Evolutionary conservation across 1,140 invertebrate species (phyloP), one percentile per base, ranked within the genome.

Genomic region (Pseudomyrmex flavicornis): DNA sequence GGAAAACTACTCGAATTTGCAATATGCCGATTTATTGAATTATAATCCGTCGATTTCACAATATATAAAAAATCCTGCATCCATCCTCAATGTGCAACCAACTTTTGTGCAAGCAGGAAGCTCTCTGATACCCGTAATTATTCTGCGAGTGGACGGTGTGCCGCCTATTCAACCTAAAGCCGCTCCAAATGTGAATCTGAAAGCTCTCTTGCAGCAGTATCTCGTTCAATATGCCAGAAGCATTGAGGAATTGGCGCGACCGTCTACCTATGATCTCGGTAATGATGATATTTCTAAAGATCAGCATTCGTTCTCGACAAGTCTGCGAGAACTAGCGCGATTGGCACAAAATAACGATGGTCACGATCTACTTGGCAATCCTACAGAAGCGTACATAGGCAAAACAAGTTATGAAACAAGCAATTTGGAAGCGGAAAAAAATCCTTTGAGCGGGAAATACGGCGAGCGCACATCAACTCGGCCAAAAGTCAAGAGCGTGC

Each of bases 31-130:
- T 61, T 50, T 94, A 4, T 35, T 94, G 17, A 94, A 91, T 66
- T 94, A 94, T 46, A 94, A 94, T 83, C 94, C 93, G 2, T 94
- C 93, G 0, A 94, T 94, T n/a, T 93, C 93, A 2, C 93, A 94
- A 35, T 94, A 94, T 50, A 91, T 94, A 9, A 93, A 93, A 35
- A 92, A 94, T 83, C 94, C 94, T 0, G 84, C 93, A 5, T 94
- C 94, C 0, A 94, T 94, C 54, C 65, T 94, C 0, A 94, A 94
- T 46, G 94, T 93, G 2, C 92, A 92, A 9, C 94, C 94, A 0
- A 94, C 94, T 2, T 94, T 94, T 72, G 92, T 94, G 22, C 93
- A 94, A 86, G 90, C 93, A 12, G 94, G 94, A 0, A 92, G 90
- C 75, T 94, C 93, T 0, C 59, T 94, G 54, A 92, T 94, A 56